These are phyloP conservation scores for Neuroterus valhalla DNA, from an alignment of 1,140 invertebrate genomes.

Conservation along the genomic window DNA sequence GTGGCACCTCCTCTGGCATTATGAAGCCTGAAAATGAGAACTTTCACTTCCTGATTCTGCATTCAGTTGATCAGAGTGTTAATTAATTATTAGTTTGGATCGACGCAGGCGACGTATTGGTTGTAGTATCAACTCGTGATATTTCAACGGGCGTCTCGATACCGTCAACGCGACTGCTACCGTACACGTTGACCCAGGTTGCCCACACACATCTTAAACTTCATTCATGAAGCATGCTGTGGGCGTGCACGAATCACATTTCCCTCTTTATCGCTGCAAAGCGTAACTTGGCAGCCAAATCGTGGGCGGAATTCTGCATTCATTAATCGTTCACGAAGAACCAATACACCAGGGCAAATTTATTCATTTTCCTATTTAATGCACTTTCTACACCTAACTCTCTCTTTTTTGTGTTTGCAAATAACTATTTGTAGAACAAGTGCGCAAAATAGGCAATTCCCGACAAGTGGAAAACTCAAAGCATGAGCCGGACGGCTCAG, in stretches of 20 bases:
- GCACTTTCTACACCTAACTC: not conserved
- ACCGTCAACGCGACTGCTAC: constrained; percentile 56
- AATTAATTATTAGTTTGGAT: not conserved
- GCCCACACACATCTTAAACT: constrained; percentile 55
- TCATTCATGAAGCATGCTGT: constrained; percentile 52
- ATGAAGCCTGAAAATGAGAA: too few species aligned
- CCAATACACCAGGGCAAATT: not conserved
- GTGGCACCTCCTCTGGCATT: too few species aligned
- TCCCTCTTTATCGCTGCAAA: constrained; percentile 45
- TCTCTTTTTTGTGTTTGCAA: not conserved
- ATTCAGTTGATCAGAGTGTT: too few species aligned
- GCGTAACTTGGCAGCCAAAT: constrained; percentile 43
- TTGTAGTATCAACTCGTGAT: constrained; percentile 42
- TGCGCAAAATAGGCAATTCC: not conserved
- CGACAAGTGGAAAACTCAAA: not conserved
- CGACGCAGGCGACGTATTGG: not conserved
- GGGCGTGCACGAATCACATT: constrained; percentile 61
- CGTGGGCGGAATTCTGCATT: constrained; percentile 46
- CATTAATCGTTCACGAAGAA: constrained; percentile 5
- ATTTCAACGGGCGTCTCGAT: constrained; percentile 57
- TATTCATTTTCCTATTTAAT: not conserved
- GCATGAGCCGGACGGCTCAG: too few species aligned
- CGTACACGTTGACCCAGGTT: constrained; percentile 53
- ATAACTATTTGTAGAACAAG: not conserved
- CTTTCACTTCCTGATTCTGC: too few species aligned